These are phyloP conservation scores for Protophormia terraenovae DNA, from an alignment of 2,888 invertebrate species.

Conservation along the genomic window DNA sequence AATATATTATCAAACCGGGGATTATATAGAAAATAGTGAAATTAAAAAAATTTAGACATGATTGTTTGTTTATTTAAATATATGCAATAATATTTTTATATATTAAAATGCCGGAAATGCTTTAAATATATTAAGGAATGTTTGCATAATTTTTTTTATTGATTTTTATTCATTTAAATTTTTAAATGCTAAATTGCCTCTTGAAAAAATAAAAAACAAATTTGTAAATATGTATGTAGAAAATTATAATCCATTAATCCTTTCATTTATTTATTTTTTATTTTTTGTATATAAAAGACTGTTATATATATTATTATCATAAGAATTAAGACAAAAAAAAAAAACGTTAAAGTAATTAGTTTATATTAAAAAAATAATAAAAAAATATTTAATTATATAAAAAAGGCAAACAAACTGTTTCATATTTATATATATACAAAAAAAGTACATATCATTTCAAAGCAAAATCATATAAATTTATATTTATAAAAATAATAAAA, in stretches of 20 bases:
- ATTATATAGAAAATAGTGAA: no score
- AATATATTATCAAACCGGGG: no score
- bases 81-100: no score
- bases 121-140: not conserved
- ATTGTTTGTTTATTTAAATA: no score
- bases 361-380: no score
- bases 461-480: slow-evolving; percentile 41
- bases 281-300: slow-evolving; percentile 61
- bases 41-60: no score
- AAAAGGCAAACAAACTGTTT: slow-evolving; percentile 41
- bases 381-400: slow-evolving; percentile 1
- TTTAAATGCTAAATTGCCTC: not conserved
- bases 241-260: not conserved
- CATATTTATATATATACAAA: slow-evolving; percentile 20
- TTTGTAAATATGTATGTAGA: slow-evolving; percentile 23
- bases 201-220: not conserved
- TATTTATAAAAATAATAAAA: slow-evolving; percentile 20
- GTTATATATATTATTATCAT: slow-evolving; percentile 32
- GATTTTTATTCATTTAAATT: not conserved
- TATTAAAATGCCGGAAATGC: not conserved
- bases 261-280: not conserved
- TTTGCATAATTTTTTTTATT: not conserved
- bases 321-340: slow-evolving; percentile 2
- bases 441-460: slow-evolving; percentile 63
- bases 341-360: slow-evolving; percentile 4